Evolutionary conservation across 35 echinoderm and acorn worm genomes (phyloP).

Genomic region (Apostichopus parvimensis): DNA sequence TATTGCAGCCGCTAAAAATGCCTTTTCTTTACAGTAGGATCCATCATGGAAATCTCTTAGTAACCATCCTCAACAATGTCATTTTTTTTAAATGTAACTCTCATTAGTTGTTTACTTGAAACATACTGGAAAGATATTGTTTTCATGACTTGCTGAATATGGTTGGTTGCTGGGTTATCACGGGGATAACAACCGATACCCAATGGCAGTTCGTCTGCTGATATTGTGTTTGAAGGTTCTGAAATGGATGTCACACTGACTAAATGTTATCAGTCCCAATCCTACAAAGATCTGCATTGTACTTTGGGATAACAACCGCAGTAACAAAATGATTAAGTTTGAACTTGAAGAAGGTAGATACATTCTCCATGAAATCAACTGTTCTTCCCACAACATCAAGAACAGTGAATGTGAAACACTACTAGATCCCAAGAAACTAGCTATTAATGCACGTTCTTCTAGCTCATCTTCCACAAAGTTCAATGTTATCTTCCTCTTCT

Average conservation of each 20-base stretch:
- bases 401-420: constrained; percentile 53
- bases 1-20: neutral
- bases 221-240: constrained; percentile 2
- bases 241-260: no score
- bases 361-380: neutral
- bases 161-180: neutral
- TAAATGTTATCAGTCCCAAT: neutral
- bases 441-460: neutral
- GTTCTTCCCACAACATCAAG: constrained; percentile 24
- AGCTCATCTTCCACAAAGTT: neutral
- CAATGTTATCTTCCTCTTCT: no score
- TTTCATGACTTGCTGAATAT: constrained; percentile 9
- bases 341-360: neutral
- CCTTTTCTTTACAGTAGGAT: neutral
- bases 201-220: neutral
- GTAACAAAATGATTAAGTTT: neutral
- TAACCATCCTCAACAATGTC: constrained; percentile 13
- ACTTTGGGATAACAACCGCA: neutral
- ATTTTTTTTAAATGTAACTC: constrained; percentile 2
- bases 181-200: constrained; percentile 1
- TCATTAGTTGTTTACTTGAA: constrained; percentile 1
- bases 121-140: constrained; percentile 19
- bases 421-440: constrained; percentile 33
- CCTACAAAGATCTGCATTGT: neutral
- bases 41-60: constrained; percentile 54